These are phyloP conservation scores for Chaetodon auriga DNA, from an alignment of 2,113 vertebrate species.

Conservation along the genomic window DNA sequence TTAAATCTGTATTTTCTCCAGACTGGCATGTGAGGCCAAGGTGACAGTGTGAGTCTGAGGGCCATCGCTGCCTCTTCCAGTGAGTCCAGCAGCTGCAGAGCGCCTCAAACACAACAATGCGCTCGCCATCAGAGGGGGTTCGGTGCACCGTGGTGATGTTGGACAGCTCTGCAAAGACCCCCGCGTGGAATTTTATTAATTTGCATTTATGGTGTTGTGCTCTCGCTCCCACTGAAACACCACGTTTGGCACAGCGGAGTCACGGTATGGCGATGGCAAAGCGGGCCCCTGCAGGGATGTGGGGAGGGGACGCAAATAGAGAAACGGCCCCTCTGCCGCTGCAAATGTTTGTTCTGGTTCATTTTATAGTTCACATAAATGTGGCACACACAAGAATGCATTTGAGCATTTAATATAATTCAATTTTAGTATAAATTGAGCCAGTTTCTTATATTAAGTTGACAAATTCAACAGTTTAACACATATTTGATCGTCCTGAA, in stretches of 20 bases:
- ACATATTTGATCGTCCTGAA: too few species aligned
- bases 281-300: slow-evolving; percentile 22
- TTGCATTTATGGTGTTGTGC: slow-evolving; percentile 76
- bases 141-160: slow-evolving; percentile 58
- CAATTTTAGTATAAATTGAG: too few species aligned
- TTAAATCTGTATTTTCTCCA: neutral
- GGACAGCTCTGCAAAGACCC: slow-evolving; percentile 75
- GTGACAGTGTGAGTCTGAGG: slow-evolving; percentile 47
- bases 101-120: slow-evolving; percentile 80
- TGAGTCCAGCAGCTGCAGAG: slow-evolving; percentile 80
- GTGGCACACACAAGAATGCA: too few species aligned
- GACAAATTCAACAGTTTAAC: too few species aligned
- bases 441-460: too few species aligned
- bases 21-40: slow-evolving; percentile 32
- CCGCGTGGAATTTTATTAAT: slow-evolving; percentile 72
- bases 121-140: slow-evolving; percentile 47
- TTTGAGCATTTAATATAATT: neutral
- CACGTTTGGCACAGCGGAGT: slow-evolving; percentile 52
- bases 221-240: slow-evolving; percentile 52
- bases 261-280: slow-evolving; percentile 17
- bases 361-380: neutral
- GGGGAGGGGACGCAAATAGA: neutral
- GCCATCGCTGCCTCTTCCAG: slow-evolving; percentile 29
- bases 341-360: neutral
- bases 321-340: slow-evolving; percentile 7